Percentiles rank a stretch among this genome's conserved stretches.
Conservation (phyloP, 2,113 vertebrate species). For the Lampris incognitus region DNA sequence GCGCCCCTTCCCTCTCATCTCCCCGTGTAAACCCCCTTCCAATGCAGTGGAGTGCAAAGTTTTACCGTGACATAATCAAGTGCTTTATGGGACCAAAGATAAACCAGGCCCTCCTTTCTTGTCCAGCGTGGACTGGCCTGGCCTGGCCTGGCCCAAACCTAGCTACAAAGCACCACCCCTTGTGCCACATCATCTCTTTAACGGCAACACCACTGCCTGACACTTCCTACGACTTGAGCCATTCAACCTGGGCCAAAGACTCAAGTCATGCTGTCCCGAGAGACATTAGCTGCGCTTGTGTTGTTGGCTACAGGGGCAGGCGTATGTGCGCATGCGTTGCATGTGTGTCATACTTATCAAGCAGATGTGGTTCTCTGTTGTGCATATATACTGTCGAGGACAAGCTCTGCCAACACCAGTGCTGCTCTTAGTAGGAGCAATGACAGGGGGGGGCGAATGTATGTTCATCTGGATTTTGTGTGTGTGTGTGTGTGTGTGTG, state of each 20-base stretch:
- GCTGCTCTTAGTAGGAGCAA: conserved; percentile 28
- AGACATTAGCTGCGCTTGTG: conserved; percentile 48
- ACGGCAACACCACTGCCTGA: conserved; percentile 80
- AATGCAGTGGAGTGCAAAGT: conserved; percentile 48
- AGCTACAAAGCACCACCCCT: conserved; percentile 65
- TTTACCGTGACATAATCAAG: conserved; percentile 70
- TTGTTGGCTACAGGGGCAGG: conserved; percentile 38
- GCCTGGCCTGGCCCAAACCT: conserved; percentile 50
- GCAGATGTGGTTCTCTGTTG: not conserved
- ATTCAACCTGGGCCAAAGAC: conserved; percentile 33
- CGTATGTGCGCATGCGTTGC: not conserved
- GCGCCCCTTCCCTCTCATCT: not conserved
- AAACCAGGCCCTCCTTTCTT: conserved; percentile 53
- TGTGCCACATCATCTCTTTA: conserved; percentile 75
- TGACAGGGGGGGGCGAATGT: too few species aligned
- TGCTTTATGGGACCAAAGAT: conserved; percentile 80
- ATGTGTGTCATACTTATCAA: not conserved
- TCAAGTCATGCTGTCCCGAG: conserved; percentile 45
- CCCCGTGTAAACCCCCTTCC: conserved; percentile 14
- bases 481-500: not conserved
- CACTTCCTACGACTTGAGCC: conserved; percentile 66
- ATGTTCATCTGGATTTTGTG: too few species aligned
- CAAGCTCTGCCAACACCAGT: conserved; percentile 25
- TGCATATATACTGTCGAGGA: not conserved
- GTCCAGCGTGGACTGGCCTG: conserved; percentile 32